Evolutionary conservation across 2,888 invertebrate genomes (phyloP).

Genomic region (Tuberolachnus salignus): DNA sequence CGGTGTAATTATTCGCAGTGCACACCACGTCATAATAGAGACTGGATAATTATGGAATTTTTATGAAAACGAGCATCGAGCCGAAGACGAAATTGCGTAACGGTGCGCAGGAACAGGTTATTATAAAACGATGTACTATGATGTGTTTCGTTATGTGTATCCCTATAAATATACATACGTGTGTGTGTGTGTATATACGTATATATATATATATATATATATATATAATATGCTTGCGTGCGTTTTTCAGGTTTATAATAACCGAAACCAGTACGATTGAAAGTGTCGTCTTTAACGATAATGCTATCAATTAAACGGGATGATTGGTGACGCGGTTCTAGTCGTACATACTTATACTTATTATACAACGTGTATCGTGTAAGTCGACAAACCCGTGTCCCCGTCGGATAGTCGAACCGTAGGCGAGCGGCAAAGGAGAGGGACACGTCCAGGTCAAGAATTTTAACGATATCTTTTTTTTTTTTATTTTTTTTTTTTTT

Average conservation of each 20-base stretch:
- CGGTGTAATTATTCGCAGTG: neutral
- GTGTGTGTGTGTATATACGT: neutral
- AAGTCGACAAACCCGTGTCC: neutral
- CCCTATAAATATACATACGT: neutral
- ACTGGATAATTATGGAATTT: slow-evolving; percentile 50
- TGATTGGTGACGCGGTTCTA: slow-evolving; percentile 36
- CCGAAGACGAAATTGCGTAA: slow-evolving; percentile 47
- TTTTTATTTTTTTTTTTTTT: neutral
- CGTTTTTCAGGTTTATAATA: slow-evolving; percentile 9
- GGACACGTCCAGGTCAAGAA: slow-evolving; percentile 48
- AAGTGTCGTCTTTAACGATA: slow-evolving; percentile 33
- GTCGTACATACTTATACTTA: neutral
- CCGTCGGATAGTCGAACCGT: slow-evolving; percentile 11
- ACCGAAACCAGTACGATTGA: slow-evolving; percentile 47
- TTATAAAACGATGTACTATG: neutral
- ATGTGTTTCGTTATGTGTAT: slow-evolving; percentile 3
- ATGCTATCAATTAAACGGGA: slow-evolving; percentile 36
- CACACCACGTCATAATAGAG: neutral
- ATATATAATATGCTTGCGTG: too few species aligned
- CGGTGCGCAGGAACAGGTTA: slow-evolving; percentile 41
- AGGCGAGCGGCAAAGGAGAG: neutral
- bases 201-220: neutral
- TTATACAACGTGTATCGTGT: neutral
- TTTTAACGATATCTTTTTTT: slow-evolving; percentile 52
- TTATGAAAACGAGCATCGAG: slow-evolving; percentile 30